phyloP scores from a whole-genome alignment of 1,140 invertebrate genomes.

The Halesus radiatus region DNA sequence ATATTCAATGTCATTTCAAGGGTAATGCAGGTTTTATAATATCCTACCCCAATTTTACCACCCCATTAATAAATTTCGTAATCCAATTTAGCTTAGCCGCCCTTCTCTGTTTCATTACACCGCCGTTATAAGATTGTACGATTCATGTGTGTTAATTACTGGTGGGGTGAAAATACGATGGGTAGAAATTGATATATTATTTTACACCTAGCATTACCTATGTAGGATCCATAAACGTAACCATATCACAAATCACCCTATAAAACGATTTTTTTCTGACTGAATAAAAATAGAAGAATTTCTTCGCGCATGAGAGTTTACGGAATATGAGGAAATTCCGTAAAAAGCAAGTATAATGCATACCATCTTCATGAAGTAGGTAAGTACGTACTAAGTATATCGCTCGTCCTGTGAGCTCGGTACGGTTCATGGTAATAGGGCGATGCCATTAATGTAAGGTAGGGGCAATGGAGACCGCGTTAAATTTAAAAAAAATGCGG shows the following conservation, averaged over 20 bases:
- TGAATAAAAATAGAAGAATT: too few species aligned
- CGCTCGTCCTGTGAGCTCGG: too few species aligned
- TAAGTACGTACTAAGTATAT: too few species aligned
- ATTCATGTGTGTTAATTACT: neutral
- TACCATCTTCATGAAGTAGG: too few species aligned
- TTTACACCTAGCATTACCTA: too few species aligned
- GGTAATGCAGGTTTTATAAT: neutral
- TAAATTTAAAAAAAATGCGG: conserved; percentile 30
- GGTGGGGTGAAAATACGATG: neutral
- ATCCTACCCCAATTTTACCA: neutral
- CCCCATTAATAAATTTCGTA: neutral
- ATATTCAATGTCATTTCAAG: neutral
- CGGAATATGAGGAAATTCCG: too few species aligned
- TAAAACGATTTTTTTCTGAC: too few species aligned
- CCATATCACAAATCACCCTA: too few species aligned
- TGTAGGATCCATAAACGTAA: too few species aligned
- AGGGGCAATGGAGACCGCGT: neutral
- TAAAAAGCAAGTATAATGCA: neutral
- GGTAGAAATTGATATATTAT: neutral
- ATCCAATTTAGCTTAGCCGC: neutral
- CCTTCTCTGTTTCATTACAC: conserved; percentile 1
- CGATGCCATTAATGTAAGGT: conserved; percentile 14
- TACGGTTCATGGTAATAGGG: neutral
- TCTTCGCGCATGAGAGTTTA: too few species aligned
- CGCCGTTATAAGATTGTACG: neutral